Base-by-base conservation (phyloP, 2,888 invertebrate species). In the Listrodromus nycthemerus region DNA sequence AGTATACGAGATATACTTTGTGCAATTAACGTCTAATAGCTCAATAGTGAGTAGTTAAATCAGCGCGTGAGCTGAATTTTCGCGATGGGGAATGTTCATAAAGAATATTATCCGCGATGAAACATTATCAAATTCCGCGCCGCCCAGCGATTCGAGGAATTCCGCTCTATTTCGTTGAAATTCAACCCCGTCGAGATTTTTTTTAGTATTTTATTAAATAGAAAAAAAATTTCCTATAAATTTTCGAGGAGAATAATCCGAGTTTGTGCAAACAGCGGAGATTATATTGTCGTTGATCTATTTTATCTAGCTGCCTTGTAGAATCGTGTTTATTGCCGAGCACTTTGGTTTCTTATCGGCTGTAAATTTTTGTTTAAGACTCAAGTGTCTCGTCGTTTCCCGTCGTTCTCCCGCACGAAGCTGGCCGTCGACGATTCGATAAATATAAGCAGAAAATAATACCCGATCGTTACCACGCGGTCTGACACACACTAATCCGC, bases 401-500 rank as follows among this genome's bases (percentile, higher is more conserved):
- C 37, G 13, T 30, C 30, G 24, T 7, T 58, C 67, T 27, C 65
- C 1, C 16, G 10, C 13, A 13, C 58, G 3, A 0, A 13, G 8
- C 13, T 3, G 10, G 24, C 37, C 30, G 33, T 24, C 63, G 52
- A 50, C 16, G 55, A 37, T 37, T 33, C 65, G 61, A 52, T 65
- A 79, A 63, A 52, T 71, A 27, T 41, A 37, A 50, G 55, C 27
- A 37, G 33, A 21, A 50, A 65, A 65, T 52, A 48, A 65, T 52
- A 33, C n/a, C 8, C 24, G n/a, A 70, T 79, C 24, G 27, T 65
- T 65, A 52, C 63, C 70, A 63, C 70, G 71, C 50, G 50, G 63
- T 70, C 69, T 48, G 65, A 65, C 65, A 45, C 65, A n/a, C 70
- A n/a, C 48, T 79, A 65, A 71, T 79, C 65, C 30, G 50, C 69